Percentiles rank a stretch among this genome's conserved stretches.
phyloP scores from a whole-genome alignment of 2,113 vertebrate genomes.

The Poeciliopsis prolifica region DNA sequence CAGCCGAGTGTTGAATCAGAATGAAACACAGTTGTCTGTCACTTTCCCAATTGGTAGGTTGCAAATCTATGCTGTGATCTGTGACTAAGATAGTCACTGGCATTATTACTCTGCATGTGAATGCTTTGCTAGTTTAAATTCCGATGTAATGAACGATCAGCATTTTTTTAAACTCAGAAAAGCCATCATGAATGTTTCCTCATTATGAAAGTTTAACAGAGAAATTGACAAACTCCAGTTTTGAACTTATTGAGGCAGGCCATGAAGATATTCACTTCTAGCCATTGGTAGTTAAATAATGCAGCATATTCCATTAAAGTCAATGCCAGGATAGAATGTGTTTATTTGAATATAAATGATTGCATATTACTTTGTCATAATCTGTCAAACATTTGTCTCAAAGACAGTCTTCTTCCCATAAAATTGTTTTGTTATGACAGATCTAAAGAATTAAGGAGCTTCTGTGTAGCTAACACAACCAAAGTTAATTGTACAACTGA shows the following conservation, averaged over 20 bases:
- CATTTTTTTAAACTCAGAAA: background rate
- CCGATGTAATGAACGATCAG: background rate
- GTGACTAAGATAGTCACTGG: background rate
- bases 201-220: background rate
- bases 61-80: background rate
- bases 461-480: background rate
- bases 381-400: too few species aligned
- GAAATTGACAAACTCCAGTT: background rate
- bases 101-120: background rate
- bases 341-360: background rate
- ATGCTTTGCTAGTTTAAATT: background rate
- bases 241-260: background rate
- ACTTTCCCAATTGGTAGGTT: conserved; percentile 1
- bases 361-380: too few species aligned
- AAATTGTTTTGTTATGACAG: background rate
- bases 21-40: conserved; percentile 30
- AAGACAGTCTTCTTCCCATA: too few species aligned
- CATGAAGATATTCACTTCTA: background rate
- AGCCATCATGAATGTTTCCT: background rate
- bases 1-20: conserved; percentile 12
- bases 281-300: background rate
- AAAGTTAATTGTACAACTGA: too few species aligned
- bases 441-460: background rate
- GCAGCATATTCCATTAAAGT: background rate
- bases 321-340: background rate